Conservation (phyloP, 2,797 vertebrate species). For the Salarias fasciatus region DNA sequence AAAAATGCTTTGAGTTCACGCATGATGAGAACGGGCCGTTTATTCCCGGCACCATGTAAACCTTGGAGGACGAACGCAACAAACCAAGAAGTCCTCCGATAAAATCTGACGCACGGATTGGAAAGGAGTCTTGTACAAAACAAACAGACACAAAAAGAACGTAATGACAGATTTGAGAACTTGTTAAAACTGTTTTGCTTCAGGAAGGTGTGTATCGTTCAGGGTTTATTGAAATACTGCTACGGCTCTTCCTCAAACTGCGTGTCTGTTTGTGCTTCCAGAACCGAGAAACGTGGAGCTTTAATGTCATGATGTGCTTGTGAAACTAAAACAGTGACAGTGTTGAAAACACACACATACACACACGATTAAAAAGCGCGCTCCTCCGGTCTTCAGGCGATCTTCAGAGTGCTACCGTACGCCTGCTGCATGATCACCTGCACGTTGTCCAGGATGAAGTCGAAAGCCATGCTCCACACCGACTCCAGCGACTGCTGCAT, state of each 20-base stretch:
- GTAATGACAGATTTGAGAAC: no score
- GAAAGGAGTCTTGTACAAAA: constrained; percentile 7
- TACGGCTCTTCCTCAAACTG: constrained; percentile 30
- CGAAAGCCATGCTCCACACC: constrained; percentile 99
- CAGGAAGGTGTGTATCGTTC: constrained; percentile 18
- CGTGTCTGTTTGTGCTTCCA: no score
- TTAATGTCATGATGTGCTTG: constrained; percentile 12
- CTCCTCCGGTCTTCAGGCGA: constrained; percentile 79
- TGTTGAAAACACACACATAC: no score
- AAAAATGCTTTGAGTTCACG: constrained; percentile 18
- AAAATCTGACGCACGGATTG: constrained; percentile 15
- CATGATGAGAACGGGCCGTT: background rate
- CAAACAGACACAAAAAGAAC: background rate
- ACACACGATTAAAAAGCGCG: constrained; percentile 3
- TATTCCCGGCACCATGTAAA: background rate
- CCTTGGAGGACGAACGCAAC: background rate
- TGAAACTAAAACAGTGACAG: constrained; percentile 4
- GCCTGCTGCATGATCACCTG: constrained; percentile 97
- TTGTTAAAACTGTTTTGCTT: constrained; percentile 3
- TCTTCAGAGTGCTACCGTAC: constrained; percentile 97
- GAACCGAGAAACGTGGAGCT: constrained; percentile 57
- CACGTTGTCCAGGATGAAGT: constrained; percentile 99
- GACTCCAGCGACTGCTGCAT: constrained; percentile 98
- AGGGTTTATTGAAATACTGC: constrained; percentile 33
- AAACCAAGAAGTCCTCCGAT: constrained; percentile 15